Base-by-base conservation (phyloP, 1,140 invertebrate genomes). In the Himalopsyche phryganea region DNA sequence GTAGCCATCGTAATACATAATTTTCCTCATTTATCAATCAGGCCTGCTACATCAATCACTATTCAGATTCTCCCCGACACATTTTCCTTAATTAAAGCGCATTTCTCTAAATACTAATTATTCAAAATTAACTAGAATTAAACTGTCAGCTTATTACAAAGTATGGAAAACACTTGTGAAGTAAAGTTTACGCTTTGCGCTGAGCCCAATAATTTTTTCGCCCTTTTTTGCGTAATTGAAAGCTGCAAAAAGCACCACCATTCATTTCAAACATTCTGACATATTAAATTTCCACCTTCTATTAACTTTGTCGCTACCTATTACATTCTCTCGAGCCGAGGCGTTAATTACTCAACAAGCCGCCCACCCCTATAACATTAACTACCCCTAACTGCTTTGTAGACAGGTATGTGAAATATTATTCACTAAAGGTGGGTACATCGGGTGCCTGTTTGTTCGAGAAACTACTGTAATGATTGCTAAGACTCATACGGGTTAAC, bases 231-330 rank as follows among this genome's bases (percentile, higher is more conserved):
- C 40, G 17, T 41, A 41, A 18, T 18, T 14, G 40, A 14, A 14
- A 41, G 17, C 15, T 46, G 15, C 11, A 23, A 19, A 41, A 18
- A 18, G 40, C 17, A 6, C 3, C 17, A 14, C 17, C 40, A 41
- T 41, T 41, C 17, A 6, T 18, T 41, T 18, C 4, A 14, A 18
- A 41, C 13, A 41, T 17, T 17, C 9, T 28, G 23, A 28, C 23
- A 28, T 54, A 54, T 45, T 40, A 54, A 54, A 54, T 54, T 54
- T 42, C 38, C 40, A 20, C 40, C 11, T 17, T 28, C 20, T 28
- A 28, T 54, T 42, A 45, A 45, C 14, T 44, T 54, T 54, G 51
- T 54, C 51, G 51, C 20, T 41, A 45, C 35, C 45, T 54, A 54
- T 54, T 54, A 40, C 35, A 45, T 54, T 54, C 41, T 32, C 40